These are phyloP conservation scores for Nesidiocoris tenuis DNA, from an alignment of 2,888 invertebrate species.

Conservation along the genomic window DNA sequence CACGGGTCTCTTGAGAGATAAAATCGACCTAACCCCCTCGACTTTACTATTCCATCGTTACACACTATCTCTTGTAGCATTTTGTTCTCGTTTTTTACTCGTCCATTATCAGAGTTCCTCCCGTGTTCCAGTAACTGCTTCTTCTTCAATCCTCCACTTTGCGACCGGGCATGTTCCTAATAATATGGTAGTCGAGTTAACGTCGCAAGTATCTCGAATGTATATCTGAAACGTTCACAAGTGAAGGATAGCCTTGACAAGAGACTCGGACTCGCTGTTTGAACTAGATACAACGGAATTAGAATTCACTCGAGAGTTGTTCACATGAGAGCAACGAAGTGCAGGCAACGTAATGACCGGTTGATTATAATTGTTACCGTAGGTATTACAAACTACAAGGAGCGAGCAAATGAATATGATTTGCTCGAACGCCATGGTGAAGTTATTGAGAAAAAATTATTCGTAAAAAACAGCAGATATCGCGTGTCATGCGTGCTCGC, in stretches of 20 bases:
- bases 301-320: background rate
- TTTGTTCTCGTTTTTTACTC: background rate
- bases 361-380: background rate
- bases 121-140: constrained; percentile 15
- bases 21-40: constrained; percentile 1
- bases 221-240: background rate
- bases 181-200: background rate
- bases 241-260: background rate
- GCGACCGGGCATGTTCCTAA: background rate
- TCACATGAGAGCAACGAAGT: background rate
- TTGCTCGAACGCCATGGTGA: background rate
- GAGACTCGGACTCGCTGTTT: background rate
- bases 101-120: constrained; percentile 18
- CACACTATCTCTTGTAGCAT: background rate
- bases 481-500: background rate
- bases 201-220: background rate
- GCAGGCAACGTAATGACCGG: background rate
- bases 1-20: constrained; percentile 31
- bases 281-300: background rate
- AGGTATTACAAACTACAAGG: background rate
- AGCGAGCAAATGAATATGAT: background rate
- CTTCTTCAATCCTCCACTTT: background rate
- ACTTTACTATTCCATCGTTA: background rate
- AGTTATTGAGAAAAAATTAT: background rate
- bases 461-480: background rate